A percentile compares a stretch with the other conserved stretches of the same genome.
phyloP scores from a whole-genome alignment of 2,113 vertebrate species.

The Jacana jacana region DNA sequence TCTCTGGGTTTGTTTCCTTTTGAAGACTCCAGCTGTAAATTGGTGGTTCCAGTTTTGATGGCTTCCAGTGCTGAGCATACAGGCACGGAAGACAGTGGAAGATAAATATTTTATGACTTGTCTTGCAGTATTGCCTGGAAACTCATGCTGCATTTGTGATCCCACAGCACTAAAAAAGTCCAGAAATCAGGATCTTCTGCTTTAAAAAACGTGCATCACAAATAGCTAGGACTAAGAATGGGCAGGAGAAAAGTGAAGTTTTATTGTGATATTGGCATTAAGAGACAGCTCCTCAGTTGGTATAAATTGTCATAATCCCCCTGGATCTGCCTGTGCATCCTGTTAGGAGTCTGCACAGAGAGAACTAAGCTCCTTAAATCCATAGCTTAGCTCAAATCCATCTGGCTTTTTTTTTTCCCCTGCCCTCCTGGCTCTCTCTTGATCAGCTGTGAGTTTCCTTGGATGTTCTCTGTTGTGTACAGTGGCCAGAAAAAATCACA shows the following conservation, averaged over 20 bases:
- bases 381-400: not conserved
- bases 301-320: not conserved
- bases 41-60: not conserved
- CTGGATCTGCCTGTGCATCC: not conserved
- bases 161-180: not conserved
- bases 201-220: not conserved
- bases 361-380: not conserved
- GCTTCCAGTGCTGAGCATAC: not conserved
- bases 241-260: not conserved
- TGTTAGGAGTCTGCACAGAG: not conserved
- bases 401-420: no score
- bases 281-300: not conserved
- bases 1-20: not conserved
- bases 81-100: not conserved
- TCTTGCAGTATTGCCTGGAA: not conserved
- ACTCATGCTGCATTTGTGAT: not conserved
- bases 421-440: not conserved
- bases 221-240: not conserved
- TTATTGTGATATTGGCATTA: not conserved
- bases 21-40: not conserved
- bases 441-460: not conserved
- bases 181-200: not conserved
- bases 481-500: not conserved
- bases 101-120: constrained; percentile 17
- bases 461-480: not conserved